Conservation (phyloP, 2,797 vertebrate genomes). For the Syngnathus rostellatus region DNA sequence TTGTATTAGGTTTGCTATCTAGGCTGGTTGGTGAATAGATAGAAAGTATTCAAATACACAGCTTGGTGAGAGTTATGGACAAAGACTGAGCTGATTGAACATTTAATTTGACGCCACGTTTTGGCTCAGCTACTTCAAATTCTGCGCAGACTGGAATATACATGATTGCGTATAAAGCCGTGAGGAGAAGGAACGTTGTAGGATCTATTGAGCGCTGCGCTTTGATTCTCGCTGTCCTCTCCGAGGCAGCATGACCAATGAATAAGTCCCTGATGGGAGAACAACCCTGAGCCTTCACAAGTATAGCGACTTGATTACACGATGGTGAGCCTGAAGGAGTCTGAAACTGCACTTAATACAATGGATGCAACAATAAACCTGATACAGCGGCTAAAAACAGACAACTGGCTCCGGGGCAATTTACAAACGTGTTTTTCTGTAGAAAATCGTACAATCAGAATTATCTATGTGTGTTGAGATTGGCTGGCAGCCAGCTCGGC, state of each 20-base stretch:
- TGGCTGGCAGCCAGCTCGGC: background rate
- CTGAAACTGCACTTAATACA: background rate
- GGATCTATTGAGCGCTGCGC: conserved; percentile 13
- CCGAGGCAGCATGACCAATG: conserved; percentile 23
- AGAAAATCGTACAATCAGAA: background rate
- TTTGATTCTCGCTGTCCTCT: conserved; percentile 13
- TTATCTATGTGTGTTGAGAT: background rate
- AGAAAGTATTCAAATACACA: too few relatives aligned
- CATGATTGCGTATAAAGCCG: background rate
- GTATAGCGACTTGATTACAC: conserved; percentile 1
- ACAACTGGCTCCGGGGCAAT: background rate
- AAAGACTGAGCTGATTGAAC: background rate
- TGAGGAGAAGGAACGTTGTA: background rate
- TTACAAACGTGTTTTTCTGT: background rate
- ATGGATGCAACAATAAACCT: background rate
- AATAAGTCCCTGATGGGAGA: conserved; percentile 17
- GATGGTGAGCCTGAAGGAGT: background rate
- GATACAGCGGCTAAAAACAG: background rate
- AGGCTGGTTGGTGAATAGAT: too few relatives aligned
- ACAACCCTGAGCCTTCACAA: background rate
- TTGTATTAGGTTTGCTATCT: background rate
- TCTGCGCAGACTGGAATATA: background rate
- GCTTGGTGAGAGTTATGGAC: too few relatives aligned
- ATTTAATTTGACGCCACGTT: background rate
- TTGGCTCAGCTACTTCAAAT: background rate